Percentiles rank a stretch among this genome's conserved stretches.
phyloP scores from a whole-genome alignment of 92 coral and sea anemone genomes.

The Paramuricea clavata region DNA sequence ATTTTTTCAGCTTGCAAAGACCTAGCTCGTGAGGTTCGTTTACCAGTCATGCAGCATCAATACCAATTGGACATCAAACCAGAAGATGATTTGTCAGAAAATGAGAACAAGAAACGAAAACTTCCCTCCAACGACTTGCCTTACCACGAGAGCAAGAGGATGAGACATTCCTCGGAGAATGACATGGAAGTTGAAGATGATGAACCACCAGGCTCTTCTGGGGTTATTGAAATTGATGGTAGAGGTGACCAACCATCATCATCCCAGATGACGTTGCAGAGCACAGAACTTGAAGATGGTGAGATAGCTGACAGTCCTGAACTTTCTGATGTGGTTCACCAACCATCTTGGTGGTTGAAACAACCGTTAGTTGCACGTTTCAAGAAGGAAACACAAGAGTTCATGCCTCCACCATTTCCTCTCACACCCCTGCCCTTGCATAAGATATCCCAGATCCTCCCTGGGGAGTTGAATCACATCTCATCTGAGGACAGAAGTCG shows the following conservation, averaged over 20 bases:
- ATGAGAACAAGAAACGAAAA: neutral
- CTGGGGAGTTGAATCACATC: constrained; percentile 57
- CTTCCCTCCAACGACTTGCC: neutral
- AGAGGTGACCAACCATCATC: constrained; percentile 29
- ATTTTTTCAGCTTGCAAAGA: constrained; percentile 75
- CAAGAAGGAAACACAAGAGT: constrained; percentile 45
- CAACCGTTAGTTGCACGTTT: constrained; percentile 72
- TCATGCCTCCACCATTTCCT: constrained; percentile 89
- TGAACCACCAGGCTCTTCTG: constrained; percentile 20
- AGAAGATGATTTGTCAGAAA: constrained; percentile 11
- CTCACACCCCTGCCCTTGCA: constrained; percentile 86
- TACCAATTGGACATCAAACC: constrained; percentile 61
- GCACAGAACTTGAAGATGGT: constrained; percentile 58
- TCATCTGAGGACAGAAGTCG: constrained; percentile 89
- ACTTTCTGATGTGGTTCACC: neutral
- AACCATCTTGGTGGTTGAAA: constrained; percentile 86
- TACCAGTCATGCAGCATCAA: constrained; percentile 75
- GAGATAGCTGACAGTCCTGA: constrained; percentile 60
- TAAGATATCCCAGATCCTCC: constrained; percentile 69
- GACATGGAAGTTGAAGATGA: constrained; percentile 97
- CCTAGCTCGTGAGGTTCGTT: constrained; percentile 55
- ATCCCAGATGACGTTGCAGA: too few relatives aligned
- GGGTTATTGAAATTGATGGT: neutral
- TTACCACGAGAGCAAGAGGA: constrained; percentile 63
- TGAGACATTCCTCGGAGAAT: constrained; percentile 58